Evolutionary conservation across 1,140 invertebrate genomes (phyloP), one percentile per base, ranked within the genome.

Genomic region (Drosophila biarmipes): DNA sequence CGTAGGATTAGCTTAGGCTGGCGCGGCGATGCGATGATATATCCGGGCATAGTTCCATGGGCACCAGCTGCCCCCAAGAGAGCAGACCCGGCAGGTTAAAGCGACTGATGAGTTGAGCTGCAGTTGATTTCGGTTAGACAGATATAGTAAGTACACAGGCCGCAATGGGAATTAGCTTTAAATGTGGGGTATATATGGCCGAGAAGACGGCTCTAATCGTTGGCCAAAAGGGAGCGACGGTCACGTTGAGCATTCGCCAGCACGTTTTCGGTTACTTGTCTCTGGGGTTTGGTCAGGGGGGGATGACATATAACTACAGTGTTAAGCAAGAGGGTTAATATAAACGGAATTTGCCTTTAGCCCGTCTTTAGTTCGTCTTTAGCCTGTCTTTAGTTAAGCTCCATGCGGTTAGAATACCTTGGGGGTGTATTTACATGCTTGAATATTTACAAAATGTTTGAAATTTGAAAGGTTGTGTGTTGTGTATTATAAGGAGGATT

Each of bases 231-330:
- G 82, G 82, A 87, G 79, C 71, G 55, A 53, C 64, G 75, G 79
- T 87, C 82, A 86, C 82, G 82, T 86, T 86, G 78, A 46, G 21
- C 45, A 15, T 46, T 46, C n/a, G 21, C 45, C 45, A 46, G 84
- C 82, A 86, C 82, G 82, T 87, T 82, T 86, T 82, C 15, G 46
- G 53, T 79, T 85, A 68, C 73, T 69, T 73, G 58, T 21, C 38
- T 52, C 40, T 64, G 12, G 24, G 11, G 11, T 34, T 43, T 43
- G 31, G 19, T 17, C 2, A 15, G 42, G 66, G 17, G 11, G 46
- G 53, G 82, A 86, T 86, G 78, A 87, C 81, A 81, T 86, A 86
- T 59, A 87, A 81, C 53, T 78, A 81, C 68, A 42, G 40, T 73
- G 53, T 63, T 81, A 62, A 72, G 62, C 73, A 68, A 68, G 71